Evolutionary conservation across 2,797 vertebrate genomes (phyloP).

Genomic region (Eremophila alpestris): DNA sequence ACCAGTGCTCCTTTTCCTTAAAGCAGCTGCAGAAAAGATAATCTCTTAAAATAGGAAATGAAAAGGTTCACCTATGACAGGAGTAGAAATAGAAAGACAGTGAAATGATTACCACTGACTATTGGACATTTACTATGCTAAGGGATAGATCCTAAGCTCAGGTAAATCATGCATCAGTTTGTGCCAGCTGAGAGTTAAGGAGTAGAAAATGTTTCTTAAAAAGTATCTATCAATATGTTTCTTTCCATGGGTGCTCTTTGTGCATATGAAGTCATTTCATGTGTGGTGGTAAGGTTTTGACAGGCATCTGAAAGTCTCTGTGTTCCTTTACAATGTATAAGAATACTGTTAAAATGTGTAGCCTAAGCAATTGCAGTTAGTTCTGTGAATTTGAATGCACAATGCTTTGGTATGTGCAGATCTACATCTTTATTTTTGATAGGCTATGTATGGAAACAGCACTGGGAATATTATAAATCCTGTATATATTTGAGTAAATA

Average conservation of each 20-base stretch:
- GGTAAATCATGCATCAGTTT: background rate
- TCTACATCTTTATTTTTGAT: background rate
- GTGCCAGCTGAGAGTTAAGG: background rate
- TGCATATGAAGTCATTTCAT: background rate
- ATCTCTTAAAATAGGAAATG: background rate
- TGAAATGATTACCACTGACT: background rate
- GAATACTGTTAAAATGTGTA: background rate
- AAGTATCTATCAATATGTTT: background rate
- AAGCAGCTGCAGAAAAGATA: background rate
- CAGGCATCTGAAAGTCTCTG: background rate
- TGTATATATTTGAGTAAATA: background rate
- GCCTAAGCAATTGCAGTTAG: background rate
- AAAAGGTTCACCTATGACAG: background rate
- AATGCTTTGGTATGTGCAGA: background rate
- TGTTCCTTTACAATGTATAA: background rate
- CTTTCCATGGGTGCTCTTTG: background rate
- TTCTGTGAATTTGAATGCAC: background rate
- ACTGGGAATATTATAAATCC: background rate
- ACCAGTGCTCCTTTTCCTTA: background rate
- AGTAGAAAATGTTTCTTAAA: background rate
- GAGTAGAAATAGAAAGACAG: background rate
- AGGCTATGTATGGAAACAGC: background rate
- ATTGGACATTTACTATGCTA: background rate
- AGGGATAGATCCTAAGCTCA: background rate
- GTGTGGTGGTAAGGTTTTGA: background rate